Evolutionary conservation across 2,113 vertebrate genomes (phyloP).

Genomic region (Leptobrachium ailaonicum): DNA sequence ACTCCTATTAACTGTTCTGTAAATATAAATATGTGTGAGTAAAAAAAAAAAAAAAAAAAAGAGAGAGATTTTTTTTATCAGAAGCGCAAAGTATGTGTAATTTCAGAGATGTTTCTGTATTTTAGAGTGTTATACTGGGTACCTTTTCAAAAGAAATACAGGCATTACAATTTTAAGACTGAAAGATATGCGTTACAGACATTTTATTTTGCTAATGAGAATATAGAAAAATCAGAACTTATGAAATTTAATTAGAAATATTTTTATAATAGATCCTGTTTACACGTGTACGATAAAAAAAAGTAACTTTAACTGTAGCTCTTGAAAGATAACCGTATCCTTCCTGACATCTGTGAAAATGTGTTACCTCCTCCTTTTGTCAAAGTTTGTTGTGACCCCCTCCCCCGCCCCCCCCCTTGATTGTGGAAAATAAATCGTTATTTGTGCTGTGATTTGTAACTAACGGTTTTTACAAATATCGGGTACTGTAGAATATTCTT

Average conservation of each 20-base stretch:
- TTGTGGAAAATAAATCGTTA: constrained; percentile 59
- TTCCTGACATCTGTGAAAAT: constrained; percentile 60
- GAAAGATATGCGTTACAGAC: constrained; percentile 55
- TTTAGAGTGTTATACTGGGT: constrained; percentile 26
- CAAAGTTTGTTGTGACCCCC: constrained; percentile 49
- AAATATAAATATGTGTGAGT: constrained; percentile 31
- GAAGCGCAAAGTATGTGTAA: constrained; percentile 21
- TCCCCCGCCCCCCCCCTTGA: not conserved
- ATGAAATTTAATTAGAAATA: constrained; percentile 66
- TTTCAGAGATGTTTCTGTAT: constrained; percentile 24
- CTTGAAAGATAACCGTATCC: constrained; percentile 62
- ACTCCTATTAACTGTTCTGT: constrained; percentile 45
- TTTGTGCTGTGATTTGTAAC: constrained; percentile 60
- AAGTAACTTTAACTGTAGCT: constrained; percentile 80
- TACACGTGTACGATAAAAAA: constrained; percentile 60
- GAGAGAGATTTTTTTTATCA: constrained; percentile 24
- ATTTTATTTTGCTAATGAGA: constrained; percentile 66
- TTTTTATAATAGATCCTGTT: constrained; percentile 71
- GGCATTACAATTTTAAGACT: constrained; percentile 53
- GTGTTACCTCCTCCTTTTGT: constrained; percentile 61
- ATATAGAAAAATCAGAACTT: constrained; percentile 65
- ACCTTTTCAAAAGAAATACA: constrained; percentile 51
- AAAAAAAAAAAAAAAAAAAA: not conserved
- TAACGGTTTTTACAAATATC: constrained; percentile 73
- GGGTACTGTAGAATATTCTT: constrained; percentile 61